These are phyloP conservation scores for Lampris megalopsis DNA, from an alignment of 2,113 vertebrate genomes.

Conservation along the genomic window DNA sequence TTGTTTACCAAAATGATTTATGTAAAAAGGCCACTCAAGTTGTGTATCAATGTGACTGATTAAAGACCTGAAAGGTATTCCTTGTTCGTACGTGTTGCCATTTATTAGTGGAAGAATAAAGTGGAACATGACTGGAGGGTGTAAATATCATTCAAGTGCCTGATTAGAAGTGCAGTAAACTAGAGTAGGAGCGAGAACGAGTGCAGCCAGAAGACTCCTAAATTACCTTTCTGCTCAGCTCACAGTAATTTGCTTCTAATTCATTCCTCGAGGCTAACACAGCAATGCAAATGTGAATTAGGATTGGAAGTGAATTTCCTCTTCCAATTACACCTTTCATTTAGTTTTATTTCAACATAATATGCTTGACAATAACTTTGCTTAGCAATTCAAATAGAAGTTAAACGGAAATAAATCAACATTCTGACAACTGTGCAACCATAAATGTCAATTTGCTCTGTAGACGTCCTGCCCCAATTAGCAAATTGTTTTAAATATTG, in stretches of 20 bases:
- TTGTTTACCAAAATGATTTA: slow-evolving; percentile 11
- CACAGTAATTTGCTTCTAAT: slow-evolving; percentile 67
- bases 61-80: slow-evolving; percentile 7
- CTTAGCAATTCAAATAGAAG: slow-evolving; percentile 53
- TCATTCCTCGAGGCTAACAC: slow-evolving; percentile 65
- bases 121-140: slow-evolving; percentile 48
- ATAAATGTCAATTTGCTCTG: slow-evolving; percentile 24
- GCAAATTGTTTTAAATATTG: slow-evolving; percentile 55
- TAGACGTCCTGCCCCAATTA: background rate
- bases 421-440: slow-evolving; percentile 17
- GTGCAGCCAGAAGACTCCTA: slow-evolving; percentile 59
- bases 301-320: slow-evolving; percentile 70
- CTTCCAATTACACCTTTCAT: slow-evolving; percentile 63
- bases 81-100: slow-evolving; percentile 14
- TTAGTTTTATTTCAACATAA: slow-evolving; percentile 49
- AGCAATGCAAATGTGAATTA: slow-evolving; percentile 68
- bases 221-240: slow-evolving; percentile 49
- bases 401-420: slow-evolving; percentile 65
- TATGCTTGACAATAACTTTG: slow-evolving; percentile 40
- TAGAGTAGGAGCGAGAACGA: slow-evolving; percentile 51
- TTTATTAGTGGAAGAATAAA: slow-evolving; percentile 44
- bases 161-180: slow-evolving; percentile 72
- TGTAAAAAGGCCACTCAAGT: slow-evolving; percentile 5
- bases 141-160: slow-evolving; percentile 57
- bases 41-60: slow-evolving; percentile 46